Evolutionary conservation across 2,113 vertebrate species (phyloP).

Genomic region (Glaucidium brasilianum): DNA sequence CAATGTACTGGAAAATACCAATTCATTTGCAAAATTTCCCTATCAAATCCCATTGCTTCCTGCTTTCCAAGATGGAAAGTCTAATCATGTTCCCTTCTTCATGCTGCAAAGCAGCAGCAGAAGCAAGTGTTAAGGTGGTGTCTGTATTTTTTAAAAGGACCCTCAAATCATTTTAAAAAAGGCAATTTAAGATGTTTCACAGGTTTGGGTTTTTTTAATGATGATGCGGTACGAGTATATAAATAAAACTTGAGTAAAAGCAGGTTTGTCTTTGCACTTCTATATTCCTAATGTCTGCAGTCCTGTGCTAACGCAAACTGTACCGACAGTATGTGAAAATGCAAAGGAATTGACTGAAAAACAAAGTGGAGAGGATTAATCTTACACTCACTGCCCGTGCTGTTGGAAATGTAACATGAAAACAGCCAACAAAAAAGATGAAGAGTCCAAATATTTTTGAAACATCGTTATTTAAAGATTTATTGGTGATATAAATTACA

Average conservation of each 20-base stretch:
- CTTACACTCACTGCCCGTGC: not conserved
- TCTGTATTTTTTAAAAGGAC: not conserved
- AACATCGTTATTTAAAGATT: not conserved
- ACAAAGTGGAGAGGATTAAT: not conserved
- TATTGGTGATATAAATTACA: not conserved
- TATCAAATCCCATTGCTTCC: not conserved
- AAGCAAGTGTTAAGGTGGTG: not conserved
- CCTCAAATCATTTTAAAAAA: not conserved
- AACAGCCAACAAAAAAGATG: not conserved
- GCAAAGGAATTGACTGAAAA: not conserved
- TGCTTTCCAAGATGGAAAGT: not conserved
- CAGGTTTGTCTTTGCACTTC: not conserved
- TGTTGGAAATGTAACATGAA: not conserved
- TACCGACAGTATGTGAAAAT: not conserved
- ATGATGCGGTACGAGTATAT: not conserved
- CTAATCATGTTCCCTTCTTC: not conserved
- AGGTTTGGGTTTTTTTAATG: not conserved
- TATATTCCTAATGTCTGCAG: not conserved
- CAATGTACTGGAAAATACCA: slow-evolving; percentile 42
- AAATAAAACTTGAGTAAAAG: not conserved
- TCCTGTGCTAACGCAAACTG: not conserved
- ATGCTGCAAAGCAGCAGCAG: not conserved
- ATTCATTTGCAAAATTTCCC: not conserved
- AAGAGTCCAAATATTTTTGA: slow-evolving; percentile 5
- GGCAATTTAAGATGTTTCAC: not conserved